A percentile compares a stretch with the other conserved stretches of the same genome.
These are phyloP conservation scores for Pangasianodon gigas DNA, from an alignment of 2,113 vertebrate genomes.

Conservation along the genomic window DNA sequence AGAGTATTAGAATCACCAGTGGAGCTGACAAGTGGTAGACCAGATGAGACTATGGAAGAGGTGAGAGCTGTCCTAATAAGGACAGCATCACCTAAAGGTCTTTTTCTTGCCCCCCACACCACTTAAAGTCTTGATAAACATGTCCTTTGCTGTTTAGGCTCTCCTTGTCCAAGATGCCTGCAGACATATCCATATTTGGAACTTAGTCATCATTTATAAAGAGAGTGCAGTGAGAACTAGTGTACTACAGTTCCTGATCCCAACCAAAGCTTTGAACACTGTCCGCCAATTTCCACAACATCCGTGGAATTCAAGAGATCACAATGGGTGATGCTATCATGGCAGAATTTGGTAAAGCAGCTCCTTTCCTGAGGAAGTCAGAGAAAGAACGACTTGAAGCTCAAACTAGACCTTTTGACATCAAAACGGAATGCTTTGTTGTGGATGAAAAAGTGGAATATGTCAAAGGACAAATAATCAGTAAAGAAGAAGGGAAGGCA, in stretches of 20 bases:
- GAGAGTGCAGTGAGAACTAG: background rate
- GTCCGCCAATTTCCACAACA: slow-evolving; percentile 17
- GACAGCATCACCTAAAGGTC: slow-evolving; percentile 53
- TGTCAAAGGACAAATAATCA: slow-evolving; percentile 71
- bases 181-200: slow-evolving; percentile 52
- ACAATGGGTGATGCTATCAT: slow-evolving; percentile 70
- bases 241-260: slow-evolving; percentile 21
- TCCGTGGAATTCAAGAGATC: slow-evolving; percentile 25
- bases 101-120: slow-evolving; percentile 42
- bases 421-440: slow-evolving; percentile 75
- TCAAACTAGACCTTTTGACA: slow-evolving; percentile 75
- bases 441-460: slow-evolving; percentile 72
- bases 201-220: slow-evolving; percentile 42
- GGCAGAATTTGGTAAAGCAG: slow-evolving; percentile 74
- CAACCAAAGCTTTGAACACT: background rate
- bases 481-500: slow-evolving; percentile 72
- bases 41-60: slow-evolving; percentile 1
- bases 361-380: slow-evolving; percentile 75
- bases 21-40: background rate
- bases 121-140: slow-evolving; percentile 47
- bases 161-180: slow-evolving; percentile 11
- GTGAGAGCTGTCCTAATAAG: slow-evolving; percentile 46
- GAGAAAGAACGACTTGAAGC: slow-evolving; percentile 77
- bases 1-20: background rate
- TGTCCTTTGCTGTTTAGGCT: background rate